Base-by-base conservation (phyloP, 1,140 invertebrate genomes). In the Zaprionus vittiger region DNA sequence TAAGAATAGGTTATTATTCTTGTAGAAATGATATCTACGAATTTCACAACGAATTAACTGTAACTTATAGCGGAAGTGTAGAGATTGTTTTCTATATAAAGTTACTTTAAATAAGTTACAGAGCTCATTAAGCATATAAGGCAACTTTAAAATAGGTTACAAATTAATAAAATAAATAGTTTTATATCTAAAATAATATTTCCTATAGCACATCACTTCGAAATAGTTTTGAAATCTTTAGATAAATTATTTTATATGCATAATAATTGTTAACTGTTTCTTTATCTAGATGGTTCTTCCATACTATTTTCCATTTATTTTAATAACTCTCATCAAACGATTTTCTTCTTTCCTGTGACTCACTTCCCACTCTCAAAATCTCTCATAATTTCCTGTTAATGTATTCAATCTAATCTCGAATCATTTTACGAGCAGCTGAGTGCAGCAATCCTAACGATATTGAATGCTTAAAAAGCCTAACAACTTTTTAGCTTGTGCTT, bases 361-460 rank as follows among this genome's bases (percentile, higher is more conserved):
- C 57, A 41, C 7, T 15, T 26, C 2, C 15, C 24, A 22, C 28
- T 4, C 60, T 22, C 3, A 20, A 62, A 47, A 28, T 17, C 60
- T 62, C n/a, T 9, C 24, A 44, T 22, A 28, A 17, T 62, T 47
- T 62, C 15, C 41, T 49, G 60, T 28, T 17, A 47, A 28, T 44
- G n/a, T 31, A 20, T 62, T 62, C 17, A 26, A 28, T 28, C 41
- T 62, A 47, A 47, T 26, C 41, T 47, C 22, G 9, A 14, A 52
- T 52, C 47, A 52, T 24, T 52, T 52, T 52, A 52, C 47, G 47
- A 52, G 47, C 47, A 6, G 57, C 9, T 60, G 57, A 60, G 31
- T 38, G 57, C 17, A 20, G 57, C 17, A 12, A 14, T 60, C 11
- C 20, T 24, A 38, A 60, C 34, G 34, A 6, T 20, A 60, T 22